Conservation (phyloP, 37 sponge, comb jelly and placozoan species). For the Ianthella basta region DNA sequence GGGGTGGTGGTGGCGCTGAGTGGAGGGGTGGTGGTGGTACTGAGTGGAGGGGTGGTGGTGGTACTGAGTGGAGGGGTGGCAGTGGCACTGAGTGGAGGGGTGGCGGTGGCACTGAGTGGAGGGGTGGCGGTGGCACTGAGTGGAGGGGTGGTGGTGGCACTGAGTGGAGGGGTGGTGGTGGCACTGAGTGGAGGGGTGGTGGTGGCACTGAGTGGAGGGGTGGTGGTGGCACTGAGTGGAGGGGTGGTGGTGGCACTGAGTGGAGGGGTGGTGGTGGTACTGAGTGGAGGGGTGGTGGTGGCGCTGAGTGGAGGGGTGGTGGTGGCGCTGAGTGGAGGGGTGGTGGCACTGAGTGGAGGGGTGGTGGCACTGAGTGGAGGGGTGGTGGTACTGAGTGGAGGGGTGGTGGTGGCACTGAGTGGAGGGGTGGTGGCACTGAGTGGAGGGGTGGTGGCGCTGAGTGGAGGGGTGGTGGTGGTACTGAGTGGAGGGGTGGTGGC, state of each 20-base stretch:
- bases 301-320: background rate
- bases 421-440: conserved; percentile 1
- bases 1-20: background rate
- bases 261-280: background rate
- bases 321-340: background rate
- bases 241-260: background rate
- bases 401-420: background rate
- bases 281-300: background rate
- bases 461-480: background rate
- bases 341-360: background rate
- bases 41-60: background rate
- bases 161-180: conserved; percentile 3
- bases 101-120: background rate
- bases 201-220: background rate
- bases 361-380: no score
- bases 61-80: background rate
- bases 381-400: background rate
- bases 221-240: background rate
- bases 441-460: no score
- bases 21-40: background rate
- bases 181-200: background rate
- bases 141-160: background rate
- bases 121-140: conserved; percentile 11
- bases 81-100: background rate
- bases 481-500: background rate